Evolutionary conservation across 2,888 invertebrate species (phyloP).

Genomic region (Linnaemya vulpina): DNA sequence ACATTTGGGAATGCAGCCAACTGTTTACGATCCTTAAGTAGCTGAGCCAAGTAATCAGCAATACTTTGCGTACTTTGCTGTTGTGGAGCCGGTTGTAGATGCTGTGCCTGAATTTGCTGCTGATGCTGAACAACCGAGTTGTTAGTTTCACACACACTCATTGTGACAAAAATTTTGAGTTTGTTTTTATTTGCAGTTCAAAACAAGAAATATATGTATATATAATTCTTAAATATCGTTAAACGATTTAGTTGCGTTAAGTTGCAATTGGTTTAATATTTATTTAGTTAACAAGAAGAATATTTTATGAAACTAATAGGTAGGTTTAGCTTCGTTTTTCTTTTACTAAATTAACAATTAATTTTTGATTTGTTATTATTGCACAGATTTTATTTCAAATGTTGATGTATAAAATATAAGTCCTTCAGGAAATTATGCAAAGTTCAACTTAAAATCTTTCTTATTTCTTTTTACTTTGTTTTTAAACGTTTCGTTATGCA

Average conservation of each 20-base stretch:
- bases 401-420: slow-evolving; percentile 9
- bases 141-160: slow-evolving; percentile 83
- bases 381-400: slow-evolving; percentile 61
- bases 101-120: slow-evolving; percentile 75
- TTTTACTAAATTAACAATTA: slow-evolving; percentile 40
- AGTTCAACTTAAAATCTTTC: slow-evolving; percentile 48
- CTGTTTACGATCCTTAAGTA: slow-evolving; percentile 99
- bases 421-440: slow-evolving; percentile 9
- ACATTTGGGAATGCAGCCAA: slow-evolving; percentile 99
- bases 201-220: not conserved
- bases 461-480: slow-evolving; percentile 16
- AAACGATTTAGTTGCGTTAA: slow-evolving; percentile 38
- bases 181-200: slow-evolving; percentile 53
- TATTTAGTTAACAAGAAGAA: slow-evolving; percentile 31
- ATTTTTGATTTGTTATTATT: slow-evolving; percentile 66
- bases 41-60: slow-evolving; percentile 99
- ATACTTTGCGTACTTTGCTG: slow-evolving; percentile 94
- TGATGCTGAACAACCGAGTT: slow-evolving; percentile 83
- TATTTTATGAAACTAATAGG: slow-evolving; percentile 31
- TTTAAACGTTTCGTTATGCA: slow-evolving; percentile 18
- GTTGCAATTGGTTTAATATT: slow-evolving; percentile 1
- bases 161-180: slow-evolving; percentile 75
- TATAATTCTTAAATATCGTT: slow-evolving; percentile 47
- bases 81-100: slow-evolving; percentile 82
- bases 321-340: slow-evolving; percentile 43